Evolutionary conservation across 2,113 vertebrate genomes (phyloP).

Genomic region (Echinops telfairi): DNA sequence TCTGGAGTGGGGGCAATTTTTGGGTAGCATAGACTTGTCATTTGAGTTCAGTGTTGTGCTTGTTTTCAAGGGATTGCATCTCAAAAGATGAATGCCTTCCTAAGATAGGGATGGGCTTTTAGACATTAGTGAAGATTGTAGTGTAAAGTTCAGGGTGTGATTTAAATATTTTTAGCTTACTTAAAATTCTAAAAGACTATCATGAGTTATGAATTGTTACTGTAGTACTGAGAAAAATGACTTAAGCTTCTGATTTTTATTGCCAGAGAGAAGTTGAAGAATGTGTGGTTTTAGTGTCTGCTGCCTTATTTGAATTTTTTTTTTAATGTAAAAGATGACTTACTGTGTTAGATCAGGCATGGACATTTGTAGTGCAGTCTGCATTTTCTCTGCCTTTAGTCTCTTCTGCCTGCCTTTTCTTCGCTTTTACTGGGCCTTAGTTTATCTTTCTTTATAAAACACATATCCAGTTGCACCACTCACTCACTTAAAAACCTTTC

Average conservation of each 20-base stretch:
- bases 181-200: constrained; percentile 60
- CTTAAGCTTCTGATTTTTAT: constrained; percentile 37
- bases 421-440: constrained; percentile 45
- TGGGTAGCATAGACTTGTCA: constrained; percentile 21
- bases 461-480: constrained; percentile 44
- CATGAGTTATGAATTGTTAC: constrained; percentile 58
- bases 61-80: constrained; percentile 53
- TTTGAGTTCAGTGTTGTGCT: constrained; percentile 48
- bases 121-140: constrained; percentile 30
- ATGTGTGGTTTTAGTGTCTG: constrained; percentile 18
- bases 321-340: constrained; percentile 27
- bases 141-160: not conserved
- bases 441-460: constrained; percentile 58
- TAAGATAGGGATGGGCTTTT: constrained; percentile 51
- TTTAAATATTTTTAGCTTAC: constrained; percentile 42
- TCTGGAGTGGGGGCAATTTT: not conserved
- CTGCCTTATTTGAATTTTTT: constrained; percentile 53
- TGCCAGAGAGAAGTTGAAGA: constrained; percentile 44
- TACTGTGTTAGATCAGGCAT: constrained; percentile 1
- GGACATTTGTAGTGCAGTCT: constrained; percentile 11
- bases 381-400: constrained; percentile 30
- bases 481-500: constrained; percentile 62
- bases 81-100: not conserved
- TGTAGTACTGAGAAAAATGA: constrained; percentile 45
- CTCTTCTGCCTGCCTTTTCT: constrained; percentile 34